Conservation (phyloP, 2,888 invertebrate species). For the Alloplasta piceator region DNA sequence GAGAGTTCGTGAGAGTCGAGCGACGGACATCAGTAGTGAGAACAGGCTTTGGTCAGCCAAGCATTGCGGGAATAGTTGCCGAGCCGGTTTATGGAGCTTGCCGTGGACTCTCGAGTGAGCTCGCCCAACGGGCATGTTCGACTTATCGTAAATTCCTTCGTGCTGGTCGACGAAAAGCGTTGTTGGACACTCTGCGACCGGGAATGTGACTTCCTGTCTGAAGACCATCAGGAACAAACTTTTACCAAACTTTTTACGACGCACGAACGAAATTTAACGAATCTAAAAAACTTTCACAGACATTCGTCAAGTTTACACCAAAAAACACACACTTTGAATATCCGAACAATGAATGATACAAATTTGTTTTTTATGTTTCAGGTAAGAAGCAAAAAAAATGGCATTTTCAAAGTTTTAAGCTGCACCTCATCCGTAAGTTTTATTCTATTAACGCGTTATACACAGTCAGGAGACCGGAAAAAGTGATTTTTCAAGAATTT, state of each 20-base stretch:
- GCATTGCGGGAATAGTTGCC: slow-evolving; percentile 29
- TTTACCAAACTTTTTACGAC: background rate
- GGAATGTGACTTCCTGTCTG: slow-evolving; percentile 6
- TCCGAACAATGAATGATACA: background rate
- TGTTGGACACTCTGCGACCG: slow-evolving; percentile 12
- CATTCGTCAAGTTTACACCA: background rate
- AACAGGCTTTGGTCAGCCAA: slow-evolving; percentile 27
- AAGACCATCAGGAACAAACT: background rate
- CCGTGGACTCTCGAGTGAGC: background rate
- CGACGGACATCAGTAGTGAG: slow-evolving; percentile 4
- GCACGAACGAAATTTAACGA: background rate
- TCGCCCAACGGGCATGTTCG: slow-evolving; percentile 19
- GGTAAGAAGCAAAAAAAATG: slow-evolving; percentile 15
- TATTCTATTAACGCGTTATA: no score
- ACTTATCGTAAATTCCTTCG: slow-evolving; percentile 44
- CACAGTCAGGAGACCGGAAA: no score
- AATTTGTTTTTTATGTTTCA: slow-evolving; percentile 24
- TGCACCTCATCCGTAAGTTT: no score
- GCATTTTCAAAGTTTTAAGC: no score
- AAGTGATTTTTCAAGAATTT: no score
- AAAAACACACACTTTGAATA: background rate
- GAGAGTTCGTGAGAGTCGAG: background rate
- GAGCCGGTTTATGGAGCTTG: slow-evolving; percentile 1
- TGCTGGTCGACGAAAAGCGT: slow-evolving; percentile 13
- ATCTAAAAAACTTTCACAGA: no score